Conservation (phyloP, 2,888 invertebrate genomes). For the Coremacera marginata region DNA sequence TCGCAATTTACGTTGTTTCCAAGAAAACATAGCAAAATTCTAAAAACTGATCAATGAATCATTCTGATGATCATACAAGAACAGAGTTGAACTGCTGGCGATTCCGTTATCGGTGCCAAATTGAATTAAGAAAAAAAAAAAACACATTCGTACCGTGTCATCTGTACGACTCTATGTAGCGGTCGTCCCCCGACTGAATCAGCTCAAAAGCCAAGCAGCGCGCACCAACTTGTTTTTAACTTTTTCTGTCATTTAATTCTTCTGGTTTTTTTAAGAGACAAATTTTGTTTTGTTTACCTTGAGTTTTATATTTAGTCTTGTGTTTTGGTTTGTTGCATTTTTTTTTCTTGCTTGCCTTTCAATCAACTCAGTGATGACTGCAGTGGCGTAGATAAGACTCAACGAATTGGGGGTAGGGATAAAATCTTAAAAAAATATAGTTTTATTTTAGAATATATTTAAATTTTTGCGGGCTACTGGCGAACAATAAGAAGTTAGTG, state of each 20-base stretch:
- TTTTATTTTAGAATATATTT: no score
- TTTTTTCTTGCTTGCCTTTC: neutral
- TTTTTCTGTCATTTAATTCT: neutral
- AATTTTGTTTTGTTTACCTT: slow-evolving; percentile 43
- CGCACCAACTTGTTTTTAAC: neutral
- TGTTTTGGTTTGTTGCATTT: slow-evolving; percentile 15
- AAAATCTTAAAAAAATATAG: no score
- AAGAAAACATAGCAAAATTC: neutral
- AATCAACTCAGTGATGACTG: neutral
- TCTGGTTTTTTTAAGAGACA: neutral
- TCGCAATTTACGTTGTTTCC: neutral
- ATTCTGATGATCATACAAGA: neutral
- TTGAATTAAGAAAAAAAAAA: no score
- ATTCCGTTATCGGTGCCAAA: neutral
- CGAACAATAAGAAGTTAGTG: no score
- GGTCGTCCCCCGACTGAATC: slow-evolving; percentile 18
- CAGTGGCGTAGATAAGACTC: no score
- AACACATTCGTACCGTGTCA: no score
- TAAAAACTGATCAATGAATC: slow-evolving; percentile 28
- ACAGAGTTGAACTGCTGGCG: neutral
- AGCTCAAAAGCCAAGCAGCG: neutral
- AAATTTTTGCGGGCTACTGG: no score
- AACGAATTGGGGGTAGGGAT: no score
- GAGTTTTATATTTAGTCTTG: slow-evolving; percentile 42
- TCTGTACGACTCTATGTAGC: no score